Evolutionary conservation across 2,888 invertebrate species (phyloP).

Genomic region (Neoascia interrupta): DNA sequence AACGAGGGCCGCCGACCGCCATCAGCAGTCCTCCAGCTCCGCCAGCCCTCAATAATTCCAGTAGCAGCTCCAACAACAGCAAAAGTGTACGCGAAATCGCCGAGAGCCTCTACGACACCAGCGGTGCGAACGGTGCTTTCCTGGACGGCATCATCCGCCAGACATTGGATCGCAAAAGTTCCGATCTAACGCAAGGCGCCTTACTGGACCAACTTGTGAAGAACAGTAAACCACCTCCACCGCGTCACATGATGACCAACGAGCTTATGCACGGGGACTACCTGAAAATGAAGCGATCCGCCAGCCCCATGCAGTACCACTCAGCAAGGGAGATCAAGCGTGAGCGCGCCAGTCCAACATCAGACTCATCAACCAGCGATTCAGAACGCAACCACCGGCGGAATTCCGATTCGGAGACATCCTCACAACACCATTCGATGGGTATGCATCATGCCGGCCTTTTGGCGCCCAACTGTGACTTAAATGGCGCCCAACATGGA

Average conservation of each 20-base stretch:
- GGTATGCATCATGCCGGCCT: slow-evolving; percentile 69
- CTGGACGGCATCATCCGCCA: slow-evolving; percentile 91
- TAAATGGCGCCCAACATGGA: slow-evolving; percentile 67
- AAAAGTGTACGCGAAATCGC: slow-evolving; percentile 83
- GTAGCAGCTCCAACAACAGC: slow-evolving; percentile 74
- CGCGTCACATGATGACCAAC: slow-evolving; percentile 75
- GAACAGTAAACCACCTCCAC: slow-evolving; percentile 80
- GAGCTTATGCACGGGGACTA: slow-evolving; percentile 71
- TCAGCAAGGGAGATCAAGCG: slow-evolving; percentile 81
- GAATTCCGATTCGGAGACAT: slow-evolving; percentile 60
- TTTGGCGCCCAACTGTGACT: slow-evolving; percentile 64
- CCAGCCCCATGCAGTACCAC: slow-evolving; percentile 75
- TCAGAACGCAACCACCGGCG: slow-evolving; percentile 53
- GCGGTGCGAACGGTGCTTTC: slow-evolving; percentile 86
- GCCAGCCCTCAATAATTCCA: slow-evolving; percentile 53
- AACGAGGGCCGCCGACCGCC: slow-evolving; percentile 81
- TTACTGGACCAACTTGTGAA: slow-evolving; percentile 85
- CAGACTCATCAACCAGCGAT: slow-evolving; percentile 71
- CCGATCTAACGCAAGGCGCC: slow-evolving; percentile 80
- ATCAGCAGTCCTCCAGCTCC: slow-evolving; percentile 63
- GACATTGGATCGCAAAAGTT: slow-evolving; percentile 84
- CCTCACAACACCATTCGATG: slow-evolving; percentile 70
- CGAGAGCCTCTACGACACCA: slow-evolving; percentile 83
- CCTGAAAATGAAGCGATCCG: slow-evolving; percentile 74
- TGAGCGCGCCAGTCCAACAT: slow-evolving; percentile 79